phyloP scores from a whole-genome alignment of 2,888 invertebrate genomes.

The Aelia acuminata region DNA sequence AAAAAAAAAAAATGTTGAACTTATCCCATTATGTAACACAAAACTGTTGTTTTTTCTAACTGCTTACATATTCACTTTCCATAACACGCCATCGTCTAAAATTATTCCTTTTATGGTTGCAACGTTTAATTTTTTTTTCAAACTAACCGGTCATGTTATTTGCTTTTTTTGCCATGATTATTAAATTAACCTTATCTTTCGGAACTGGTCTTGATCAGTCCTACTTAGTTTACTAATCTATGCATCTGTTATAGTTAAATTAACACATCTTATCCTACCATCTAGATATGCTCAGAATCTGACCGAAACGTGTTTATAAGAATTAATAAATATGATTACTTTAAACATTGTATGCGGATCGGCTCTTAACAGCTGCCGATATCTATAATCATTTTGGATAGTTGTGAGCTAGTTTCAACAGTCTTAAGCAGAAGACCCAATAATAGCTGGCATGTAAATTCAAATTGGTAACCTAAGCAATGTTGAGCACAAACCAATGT shows the following conservation, averaged over 20 bases:
- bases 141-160: neutral
- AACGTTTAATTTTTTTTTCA: neutral
- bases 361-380: neutral
- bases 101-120: too few relatives aligned
- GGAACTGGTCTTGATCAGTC: neutral
- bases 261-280: slow-evolving; percentile 5
- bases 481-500: too few relatives aligned
- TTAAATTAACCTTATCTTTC: neutral
- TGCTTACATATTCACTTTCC: too few relatives aligned
- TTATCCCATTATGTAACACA: too few relatives aligned
- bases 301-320: neutral
- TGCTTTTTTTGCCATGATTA: neutral
- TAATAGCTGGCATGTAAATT: neutral
- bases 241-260: slow-evolving; percentile 24
- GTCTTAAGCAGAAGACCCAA: neutral
- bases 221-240: slow-evolving; percentile 13
- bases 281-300: neutral
- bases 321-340: slow-evolving; percentile 33
- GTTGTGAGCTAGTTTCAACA: neutral
- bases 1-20: too few relatives aligned
- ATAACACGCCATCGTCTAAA: too few relatives aligned
- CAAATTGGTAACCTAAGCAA: neutral
- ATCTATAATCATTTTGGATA: neutral
- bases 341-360: neutral
- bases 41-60: too few relatives aligned